Base-by-base conservation (phyloP, 2,888 invertebrate genomes). In the Drosophila demipolita region DNA sequence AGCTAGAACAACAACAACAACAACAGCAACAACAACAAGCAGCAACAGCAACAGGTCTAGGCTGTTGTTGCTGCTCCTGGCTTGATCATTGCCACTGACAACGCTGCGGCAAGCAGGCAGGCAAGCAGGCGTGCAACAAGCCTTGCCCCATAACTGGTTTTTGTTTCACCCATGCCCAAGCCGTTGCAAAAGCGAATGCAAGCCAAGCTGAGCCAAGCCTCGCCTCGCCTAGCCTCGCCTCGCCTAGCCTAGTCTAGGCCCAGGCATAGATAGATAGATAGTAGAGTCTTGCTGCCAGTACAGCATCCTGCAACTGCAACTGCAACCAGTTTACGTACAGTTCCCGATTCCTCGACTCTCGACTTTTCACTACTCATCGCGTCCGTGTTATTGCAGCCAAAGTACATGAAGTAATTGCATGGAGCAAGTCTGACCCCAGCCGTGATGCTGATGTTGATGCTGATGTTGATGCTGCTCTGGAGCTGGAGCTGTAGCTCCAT, bases 341-440 rank as follows among this genome's bases (percentile, higher is more conserved):
- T 85, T 72, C 49, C 40, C 36, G 64, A 29, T 61, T 61, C 33
- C 52, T 38, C 76, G 73, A 73, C 73, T 68, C 73, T 67, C 70
- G 52, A 66, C 70, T 70, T 71, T 78, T 53, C 63, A 71, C 77
- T 70, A 70, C 74, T 78, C 78, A 78, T 74, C 78, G 74, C 60
- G 73, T 59, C 82, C 82, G 79, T 87, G 90, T 87, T 89, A 89
- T 86, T 87, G 83, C 78, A 82, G 75, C 67, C 73, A 78, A 84
- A 87, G 90, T 89, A 89, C 90, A 90, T 84, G 84, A 78, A 87
- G 90, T 89, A 89, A 89, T 89, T 89, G 90, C 86, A 86, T 75
- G 70, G 68, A 72, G 66, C 75, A 42, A 36, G 72, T 62, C 74
- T 67, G 66, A 78, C 80, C 77, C 81, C 77, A 79, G 73, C 75